Evolutionary conservation across 2,888 invertebrate genomes (phyloP), one percentile per base, ranked within the genome.

Genomic region (Melolontha melolontha): DNA sequence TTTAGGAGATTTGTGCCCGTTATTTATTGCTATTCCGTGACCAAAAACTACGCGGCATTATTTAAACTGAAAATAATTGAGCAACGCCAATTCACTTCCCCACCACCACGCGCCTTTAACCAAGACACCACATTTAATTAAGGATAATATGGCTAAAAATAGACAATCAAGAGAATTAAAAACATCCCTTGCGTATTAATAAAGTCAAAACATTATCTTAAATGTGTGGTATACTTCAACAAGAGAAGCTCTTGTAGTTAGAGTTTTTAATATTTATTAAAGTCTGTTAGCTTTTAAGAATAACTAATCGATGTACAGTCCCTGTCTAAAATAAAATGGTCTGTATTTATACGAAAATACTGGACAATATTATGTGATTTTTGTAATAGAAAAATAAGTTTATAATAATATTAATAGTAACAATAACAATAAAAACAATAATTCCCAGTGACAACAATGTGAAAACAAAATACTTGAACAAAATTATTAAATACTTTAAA

Each of bases 1-100:
- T 67, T 70, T 67, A 69, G 64, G 70, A 70, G 71, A 72, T 73
- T 70, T 69, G 69, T 68, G 57, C 57, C 16, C 57, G 70, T 72
- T 69, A 74, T 74, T 74, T 72, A 74, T 71, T 68, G 69, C 70
- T 68, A 63, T 68, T 71, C 71, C 67, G 68, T 63, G 71, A 64
- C 68, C 67, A 68, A 71, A 70, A 72, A 72, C 71, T 71, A 70
- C 47, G 41, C 39, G 52, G 44, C 68, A 69, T 64, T 70, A 70
- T 69, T 71, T 71, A 65, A 70, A 51, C 51, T 52, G 42, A 55
- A 63, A 64, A 65, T 73, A 73, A 73, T 71, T 71, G 70, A 72
- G 71, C 69, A 57, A 51, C 51, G 49, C 47, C 50, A 40, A 64
- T 44, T 44, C 7, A n/a, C 44, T 44, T 14, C 7, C 44, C 44